phyloP scores from a whole-genome alignment of 2,113 vertebrate genomes.

The Lophura nycthemera region DNA sequence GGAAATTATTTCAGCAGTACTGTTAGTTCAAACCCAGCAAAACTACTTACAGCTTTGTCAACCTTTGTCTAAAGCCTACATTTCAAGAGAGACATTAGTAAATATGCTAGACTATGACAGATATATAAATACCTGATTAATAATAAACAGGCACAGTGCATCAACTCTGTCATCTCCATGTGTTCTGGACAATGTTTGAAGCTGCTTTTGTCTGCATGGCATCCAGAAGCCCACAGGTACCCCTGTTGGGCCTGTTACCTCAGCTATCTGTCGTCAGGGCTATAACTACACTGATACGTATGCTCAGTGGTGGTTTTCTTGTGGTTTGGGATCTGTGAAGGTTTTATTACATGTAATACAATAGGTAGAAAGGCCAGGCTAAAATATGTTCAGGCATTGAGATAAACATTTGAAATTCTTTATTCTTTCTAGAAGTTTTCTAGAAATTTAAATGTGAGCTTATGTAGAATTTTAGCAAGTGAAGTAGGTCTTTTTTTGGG shows the following conservation, averaged over 20 bases:
- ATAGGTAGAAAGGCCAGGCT: background rate
- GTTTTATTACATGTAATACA: background rate
- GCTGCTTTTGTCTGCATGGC: background rate
- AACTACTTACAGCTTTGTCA: background rate
- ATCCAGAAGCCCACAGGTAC: background rate
- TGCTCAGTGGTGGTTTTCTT: background rate
- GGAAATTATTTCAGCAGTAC: background rate
- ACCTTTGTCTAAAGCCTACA: background rate
- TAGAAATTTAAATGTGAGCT: background rate
- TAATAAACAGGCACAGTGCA: background rate
- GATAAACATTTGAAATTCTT: background rate
- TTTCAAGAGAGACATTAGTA: background rate
- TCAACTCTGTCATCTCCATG: background rate
- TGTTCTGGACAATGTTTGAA: background rate
- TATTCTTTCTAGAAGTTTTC: background rate
- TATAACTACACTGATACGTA: background rate
- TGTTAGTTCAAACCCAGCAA: background rate
- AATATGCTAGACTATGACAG: background rate
- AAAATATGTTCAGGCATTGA: background rate
- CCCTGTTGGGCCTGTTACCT: background rate
- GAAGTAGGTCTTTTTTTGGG: background rate
- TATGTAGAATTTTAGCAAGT: background rate
- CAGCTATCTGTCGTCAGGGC: background rate
- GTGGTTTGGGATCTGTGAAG: background rate
- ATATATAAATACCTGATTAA: background rate